phyloP scores from a whole-genome alignment of 2,113 vertebrate genomes.

The Ammodytes dubius region DNA sequence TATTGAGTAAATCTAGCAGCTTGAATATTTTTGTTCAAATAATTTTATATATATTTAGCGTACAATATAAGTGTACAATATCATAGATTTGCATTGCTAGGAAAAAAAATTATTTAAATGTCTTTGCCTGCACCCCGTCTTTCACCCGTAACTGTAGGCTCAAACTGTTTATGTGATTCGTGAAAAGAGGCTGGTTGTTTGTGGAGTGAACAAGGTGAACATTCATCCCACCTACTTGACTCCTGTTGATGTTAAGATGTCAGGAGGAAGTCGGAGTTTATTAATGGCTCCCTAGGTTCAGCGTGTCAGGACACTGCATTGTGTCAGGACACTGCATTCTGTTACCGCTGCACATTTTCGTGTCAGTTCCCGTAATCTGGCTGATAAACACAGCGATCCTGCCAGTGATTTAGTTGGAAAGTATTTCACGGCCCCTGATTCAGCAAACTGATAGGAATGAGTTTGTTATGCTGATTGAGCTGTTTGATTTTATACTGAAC shows the following conservation, averaged over 20 bases:
- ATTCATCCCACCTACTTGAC: constrained; percentile 17
- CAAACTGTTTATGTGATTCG: constrained; percentile 8
- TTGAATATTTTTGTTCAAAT: too few relatives aligned
- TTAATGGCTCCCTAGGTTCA: constrained; percentile 39
- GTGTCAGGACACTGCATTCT: not conserved
- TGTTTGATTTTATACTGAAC: not conserved
- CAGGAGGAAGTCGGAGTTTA: constrained; percentile 55
- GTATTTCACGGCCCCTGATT: constrained; percentile 5
- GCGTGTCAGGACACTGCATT: constrained; percentile 1
- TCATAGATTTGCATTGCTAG: too few relatives aligned
- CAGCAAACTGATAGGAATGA: constrained; percentile 10
- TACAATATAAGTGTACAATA: too few relatives aligned
- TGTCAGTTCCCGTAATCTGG: constrained; percentile 8
- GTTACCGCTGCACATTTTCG: constrained; percentile 32
- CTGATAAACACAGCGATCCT: constrained; percentile 24
- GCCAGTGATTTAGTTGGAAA: not conserved
- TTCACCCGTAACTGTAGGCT: not conserved
- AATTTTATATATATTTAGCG: too few relatives aligned
- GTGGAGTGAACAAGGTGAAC: constrained; percentile 2
- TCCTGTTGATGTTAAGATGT: constrained; percentile 33
- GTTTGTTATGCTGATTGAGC: constrained; percentile 17
- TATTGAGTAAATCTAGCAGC: too few relatives aligned
- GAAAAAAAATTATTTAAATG: too few relatives aligned
- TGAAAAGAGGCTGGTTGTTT: not conserved
- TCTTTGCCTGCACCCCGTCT: not conserved